Evolutionary conservation across 2,113 vertebrate genomes (phyloP).

Genomic region (Gallinago jamesoni): DNA sequence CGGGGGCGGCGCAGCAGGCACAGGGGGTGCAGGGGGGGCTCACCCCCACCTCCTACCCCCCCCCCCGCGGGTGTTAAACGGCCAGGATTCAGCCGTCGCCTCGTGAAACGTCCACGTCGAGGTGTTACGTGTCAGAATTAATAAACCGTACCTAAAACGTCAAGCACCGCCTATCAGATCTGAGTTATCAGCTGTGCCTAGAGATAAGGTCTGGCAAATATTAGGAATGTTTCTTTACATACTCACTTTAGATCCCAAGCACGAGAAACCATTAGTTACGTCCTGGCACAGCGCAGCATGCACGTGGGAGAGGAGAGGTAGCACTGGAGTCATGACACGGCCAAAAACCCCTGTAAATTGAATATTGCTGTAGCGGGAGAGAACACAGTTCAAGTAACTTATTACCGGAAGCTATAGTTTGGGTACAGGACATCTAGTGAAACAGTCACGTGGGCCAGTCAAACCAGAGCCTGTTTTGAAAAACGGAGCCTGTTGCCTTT

Average conservation of each 20-base stretch:
- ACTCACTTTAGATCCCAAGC: background rate
- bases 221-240: background rate
- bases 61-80: background rate
- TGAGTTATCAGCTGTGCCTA: background rate
- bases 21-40: fast-evolving
- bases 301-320: fast-evolving
- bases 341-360: background rate
- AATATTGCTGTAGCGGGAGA: background rate
- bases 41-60: background rate
- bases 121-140: background rate
- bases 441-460: background rate
- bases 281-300: background rate
- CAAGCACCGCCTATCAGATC: background rate
- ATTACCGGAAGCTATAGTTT: background rate
- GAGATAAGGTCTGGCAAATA: slow-evolving; percentile 5
- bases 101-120: background rate
- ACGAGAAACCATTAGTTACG: background rate
- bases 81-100: background rate
- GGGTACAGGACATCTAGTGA: background rate
- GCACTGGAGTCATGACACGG: fast-evolving
- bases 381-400: background rate
- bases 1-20: background rate
- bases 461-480: background rate
- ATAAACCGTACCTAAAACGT: background rate
- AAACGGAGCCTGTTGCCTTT: background rate